A percentile compares a stretch with the other conserved stretches of the same genome.
Conservation (phyloP, 2,113 vertebrate genomes). For the Archilochus colubris region DNA sequence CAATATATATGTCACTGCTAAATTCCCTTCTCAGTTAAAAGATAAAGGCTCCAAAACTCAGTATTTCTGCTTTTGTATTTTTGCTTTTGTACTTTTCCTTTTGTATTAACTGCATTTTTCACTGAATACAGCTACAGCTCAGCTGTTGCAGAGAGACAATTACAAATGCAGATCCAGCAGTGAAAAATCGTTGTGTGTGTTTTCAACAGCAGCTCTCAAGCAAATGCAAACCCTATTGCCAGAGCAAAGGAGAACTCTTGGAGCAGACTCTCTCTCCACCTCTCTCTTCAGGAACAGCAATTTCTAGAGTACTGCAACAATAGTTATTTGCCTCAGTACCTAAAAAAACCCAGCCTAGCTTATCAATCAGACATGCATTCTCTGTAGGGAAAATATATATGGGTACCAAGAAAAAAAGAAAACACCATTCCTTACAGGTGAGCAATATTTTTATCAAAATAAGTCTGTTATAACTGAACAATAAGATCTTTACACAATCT, state of each 20-base stretch:
- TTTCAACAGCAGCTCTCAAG: not conserved
- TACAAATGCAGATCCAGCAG: not conserved
- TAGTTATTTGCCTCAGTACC: not conserved
- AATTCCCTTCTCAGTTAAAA: not conserved
- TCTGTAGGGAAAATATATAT: not conserved
- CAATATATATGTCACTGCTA: not conserved
- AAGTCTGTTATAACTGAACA: not conserved
- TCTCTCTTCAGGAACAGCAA: not conserved
- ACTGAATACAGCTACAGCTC: not conserved
- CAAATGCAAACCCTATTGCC: not conserved
- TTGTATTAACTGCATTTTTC: not conserved
- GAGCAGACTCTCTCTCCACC: not conserved
- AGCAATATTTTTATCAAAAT: not conserved
- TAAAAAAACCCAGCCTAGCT: not conserved
- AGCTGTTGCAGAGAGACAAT: not conserved
- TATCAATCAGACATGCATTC: not conserved
- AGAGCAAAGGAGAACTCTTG: not conserved
- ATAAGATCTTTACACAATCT: not conserved
- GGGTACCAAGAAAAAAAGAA: not conserved
- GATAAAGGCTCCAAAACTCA: not conserved
- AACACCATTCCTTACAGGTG: not conserved
- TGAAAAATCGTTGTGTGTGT: not conserved
- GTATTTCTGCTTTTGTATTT: not conserved
- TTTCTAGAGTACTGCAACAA: constrained; percentile 1
- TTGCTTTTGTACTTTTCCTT: not conserved